phyloP scores from a whole-genome alignment of 2,888 invertebrate species.

The Stenchaetothrips biformis region DNA sequence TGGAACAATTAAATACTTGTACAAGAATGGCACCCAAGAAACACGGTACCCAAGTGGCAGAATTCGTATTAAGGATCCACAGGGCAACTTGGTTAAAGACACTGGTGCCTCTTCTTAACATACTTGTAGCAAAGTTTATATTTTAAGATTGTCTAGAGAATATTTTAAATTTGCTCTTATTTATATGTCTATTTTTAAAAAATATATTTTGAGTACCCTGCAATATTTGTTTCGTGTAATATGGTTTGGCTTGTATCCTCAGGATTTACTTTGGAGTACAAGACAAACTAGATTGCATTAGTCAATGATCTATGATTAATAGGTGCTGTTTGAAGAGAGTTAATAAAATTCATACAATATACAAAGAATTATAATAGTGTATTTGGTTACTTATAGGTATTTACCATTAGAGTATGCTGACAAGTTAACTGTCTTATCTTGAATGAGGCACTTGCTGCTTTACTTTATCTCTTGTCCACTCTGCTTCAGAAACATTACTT shows the following conservation, averaged over 20 bases:
- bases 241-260: background rate
- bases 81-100: slow-evolving; percentile 79
- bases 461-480: background rate
- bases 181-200: no score
- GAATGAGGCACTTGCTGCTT: background rate
- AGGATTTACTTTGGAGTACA: background rate
- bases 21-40: slow-evolving; percentile 83
- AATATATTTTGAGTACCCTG: no score
- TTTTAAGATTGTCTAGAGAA: background rate
- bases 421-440: background rate
- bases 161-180: no score
- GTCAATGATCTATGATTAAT: background rate
- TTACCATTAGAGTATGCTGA: no score
- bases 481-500: background rate
- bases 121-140: background rate
- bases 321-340: background rate
- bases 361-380: background rate
- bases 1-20: slow-evolving; percentile 84
- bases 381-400: background rate
- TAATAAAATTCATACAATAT: background rate
- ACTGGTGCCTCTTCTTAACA: slow-evolving; percentile 38
- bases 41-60: slow-evolving; percentile 88
- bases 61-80: slow-evolving; percentile 76
- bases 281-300: background rate
- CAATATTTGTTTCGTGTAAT: background rate